These are phyloP conservation scores for Agrotis ipsilon DNA, from an alignment of 2,888 invertebrate genomes.

Conservation along the genomic window DNA sequence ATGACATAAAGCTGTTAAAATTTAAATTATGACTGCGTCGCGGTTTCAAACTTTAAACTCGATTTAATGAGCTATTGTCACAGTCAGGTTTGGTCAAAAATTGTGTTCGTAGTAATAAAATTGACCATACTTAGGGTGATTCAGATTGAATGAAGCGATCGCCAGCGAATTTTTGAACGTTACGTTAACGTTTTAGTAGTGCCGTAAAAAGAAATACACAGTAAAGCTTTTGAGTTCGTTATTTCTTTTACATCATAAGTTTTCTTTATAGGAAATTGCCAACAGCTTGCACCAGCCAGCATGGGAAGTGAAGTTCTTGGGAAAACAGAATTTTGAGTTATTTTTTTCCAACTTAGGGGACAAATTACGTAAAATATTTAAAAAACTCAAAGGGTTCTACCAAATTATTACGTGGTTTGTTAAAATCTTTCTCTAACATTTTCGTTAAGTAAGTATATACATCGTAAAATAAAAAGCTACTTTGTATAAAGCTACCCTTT, in stretches of 20 bases:
- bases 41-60: conserved; percentile 33
- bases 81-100: conserved; percentile 36
- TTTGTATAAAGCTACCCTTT: conserved; percentile 23
- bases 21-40: conserved; percentile 50
- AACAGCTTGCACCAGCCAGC: neutral
- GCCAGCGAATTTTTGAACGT: conserved; percentile 37
- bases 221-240: conserved; percentile 9
- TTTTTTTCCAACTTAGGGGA: no score
- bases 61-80: conserved; percentile 59
- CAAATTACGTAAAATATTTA: no score
- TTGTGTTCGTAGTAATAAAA: conserved; percentile 35
- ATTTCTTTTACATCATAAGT: conserved; percentile 19
- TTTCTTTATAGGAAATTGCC: conserved; percentile 31
- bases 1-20: conserved; percentile 61
- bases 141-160: conserved; percentile 43
- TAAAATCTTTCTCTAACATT: neutral
- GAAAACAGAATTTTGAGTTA: neutral
- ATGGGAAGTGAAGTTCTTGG: neutral
- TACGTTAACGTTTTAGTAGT: conserved; percentile 15
- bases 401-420: neutral
- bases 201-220: conserved; percentile 33
- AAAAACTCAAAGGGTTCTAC: neutral
- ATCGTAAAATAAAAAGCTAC: conserved; percentile 27
- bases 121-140: conserved; percentile 4
- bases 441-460: neutral